Evolutionary conservation across 2,797 vertebrate genomes (phyloP).

Genomic region (Oryzias dopingdopingensis): DNA sequence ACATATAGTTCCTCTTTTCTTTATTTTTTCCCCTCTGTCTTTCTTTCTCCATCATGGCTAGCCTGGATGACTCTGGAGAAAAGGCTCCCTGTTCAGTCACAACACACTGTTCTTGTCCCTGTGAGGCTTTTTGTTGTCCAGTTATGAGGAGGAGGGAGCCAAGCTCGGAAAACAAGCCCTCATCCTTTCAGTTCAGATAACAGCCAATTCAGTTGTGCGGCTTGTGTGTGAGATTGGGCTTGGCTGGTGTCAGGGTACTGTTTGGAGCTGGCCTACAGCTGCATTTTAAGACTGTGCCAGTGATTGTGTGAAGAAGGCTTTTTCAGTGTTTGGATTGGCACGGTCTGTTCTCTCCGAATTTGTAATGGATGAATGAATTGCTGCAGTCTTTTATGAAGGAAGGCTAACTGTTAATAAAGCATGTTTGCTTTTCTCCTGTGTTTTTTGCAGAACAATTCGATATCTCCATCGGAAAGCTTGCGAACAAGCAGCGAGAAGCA

Average conservation of each 20-base stretch:
- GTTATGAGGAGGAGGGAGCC: conserved; percentile 68
- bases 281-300: conserved; percentile 65
- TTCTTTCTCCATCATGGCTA: conserved; percentile 70
- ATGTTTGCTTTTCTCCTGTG: conserved; percentile 26
- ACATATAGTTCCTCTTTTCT: conserved; percentile 48
- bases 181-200: conserved; percentile 75
- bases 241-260: conserved; percentile 75
- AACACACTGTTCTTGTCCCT: conserved; percentile 76
- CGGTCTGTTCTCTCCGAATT: conserved; percentile 40
- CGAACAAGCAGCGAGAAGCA: conserved; percentile 90
- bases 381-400: conserved; percentile 26
- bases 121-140: conserved; percentile 79
- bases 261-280: conserved; percentile 62
- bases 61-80: conserved; percentile 84
- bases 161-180: conserved; percentile 71
- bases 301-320: conserved; percentile 53
- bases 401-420: conserved; percentile 46
- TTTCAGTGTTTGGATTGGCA: conserved; percentile 59
- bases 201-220: conserved; percentile 69
- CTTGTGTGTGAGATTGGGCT: conserved; percentile 70
- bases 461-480: conserved; percentile 93
- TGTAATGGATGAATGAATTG: conserved; percentile 47
- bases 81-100: conserved; percentile 82
- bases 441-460: conserved; percentile 86
- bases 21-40: neutral